Evolutionary conservation across 2,888 invertebrate genomes (phyloP), one percentile per base, ranked within the genome.

Genomic region (Drosophila mimica): DNA sequence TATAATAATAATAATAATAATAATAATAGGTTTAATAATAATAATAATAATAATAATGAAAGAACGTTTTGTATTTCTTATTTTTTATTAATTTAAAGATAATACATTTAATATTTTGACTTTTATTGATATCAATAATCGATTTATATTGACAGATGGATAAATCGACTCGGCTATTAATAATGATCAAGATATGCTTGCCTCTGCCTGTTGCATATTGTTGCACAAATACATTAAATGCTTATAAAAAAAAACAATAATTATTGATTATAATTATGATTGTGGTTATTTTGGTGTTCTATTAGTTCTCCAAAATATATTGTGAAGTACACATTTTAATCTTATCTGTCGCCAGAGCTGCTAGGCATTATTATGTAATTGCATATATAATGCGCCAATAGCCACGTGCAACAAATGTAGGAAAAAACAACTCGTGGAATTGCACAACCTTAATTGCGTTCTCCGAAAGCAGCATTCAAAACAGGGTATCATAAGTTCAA

Each of bases 361-460:
- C 48, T 62, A 15, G 49, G 28, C 34, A 60, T 30, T 71, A 53
- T 70, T 71, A 71, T 70, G 53, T 62, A 48, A 70, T 31, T 54
- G 31, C 40, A 61, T 20, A 53, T n/a, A 72, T 20, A 70, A 48
- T 70, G 51, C 43, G 71, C 30, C 25, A 58, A 51, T 52, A 38
- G 20, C 51, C 52, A 70, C 73, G 70, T 70, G 70, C 33, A 43
- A 52, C 28, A 52, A 20, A 38, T 20, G 13, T 25, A 46, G 17
- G 30, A 7, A 33, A 30, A 33, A 36, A 49, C 54, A 76, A 56
- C 57, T 58, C 28, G 57, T 33, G 49, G 31, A 36, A 64, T 78
- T 74, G 78, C 74, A 64, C 74, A 75, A 78, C 53, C 51, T 61
- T 52, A 58, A 52, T 66, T 62, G 43, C 48, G 38, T 71, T 71